These are phyloP conservation scores for Phymanthus crucifer DNA, from an alignment of 92 coral and sea anemone species.

Conservation along the genomic window DNA sequence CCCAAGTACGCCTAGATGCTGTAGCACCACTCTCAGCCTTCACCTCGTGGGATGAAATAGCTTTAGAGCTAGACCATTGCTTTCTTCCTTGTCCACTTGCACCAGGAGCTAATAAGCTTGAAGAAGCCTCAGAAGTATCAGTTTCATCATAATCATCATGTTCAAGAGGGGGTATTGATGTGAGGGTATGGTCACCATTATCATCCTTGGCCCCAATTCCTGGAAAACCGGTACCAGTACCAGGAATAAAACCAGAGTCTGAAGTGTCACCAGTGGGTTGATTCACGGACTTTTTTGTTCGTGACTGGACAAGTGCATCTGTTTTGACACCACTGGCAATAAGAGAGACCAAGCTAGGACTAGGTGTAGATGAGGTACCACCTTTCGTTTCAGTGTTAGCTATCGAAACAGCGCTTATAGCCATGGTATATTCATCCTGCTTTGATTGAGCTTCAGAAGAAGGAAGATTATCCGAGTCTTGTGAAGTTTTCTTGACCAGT, in stretches of 20 bases:
- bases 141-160: constrained; percentile 33
- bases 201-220: not conserved
- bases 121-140: constrained; percentile 37
- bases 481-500: constrained; percentile 2
- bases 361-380: constrained; percentile 36
- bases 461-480: not conserved
- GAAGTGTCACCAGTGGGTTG: constrained; percentile 13
- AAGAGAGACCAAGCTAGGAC: constrained; percentile 75
- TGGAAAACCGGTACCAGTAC: not conserved
- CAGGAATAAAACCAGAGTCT: constrained; percentile 47
- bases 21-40: constrained; percentile 15
- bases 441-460: not conserved
- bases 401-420: not conserved
- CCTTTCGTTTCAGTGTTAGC: not conserved
- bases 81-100: constrained; percentile 36
- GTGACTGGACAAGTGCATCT: constrained; percentile 56
- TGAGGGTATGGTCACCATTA: constrained; percentile 23
- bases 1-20: constrained; percentile 64
- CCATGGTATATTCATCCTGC: not conserved
- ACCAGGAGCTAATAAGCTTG: constrained; percentile 11
- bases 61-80: constrained; percentile 51
- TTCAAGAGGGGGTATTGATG: constrained; percentile 7
- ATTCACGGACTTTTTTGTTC: constrained; percentile 14
- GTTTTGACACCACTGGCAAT: constrained; percentile 86
- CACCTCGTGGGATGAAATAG: constrained; percentile 24